Evolutionary conservation across 1,140 invertebrate species (phyloP), one percentile per base, ranked within the genome.

Genomic region (Homarus americanus): DNA sequence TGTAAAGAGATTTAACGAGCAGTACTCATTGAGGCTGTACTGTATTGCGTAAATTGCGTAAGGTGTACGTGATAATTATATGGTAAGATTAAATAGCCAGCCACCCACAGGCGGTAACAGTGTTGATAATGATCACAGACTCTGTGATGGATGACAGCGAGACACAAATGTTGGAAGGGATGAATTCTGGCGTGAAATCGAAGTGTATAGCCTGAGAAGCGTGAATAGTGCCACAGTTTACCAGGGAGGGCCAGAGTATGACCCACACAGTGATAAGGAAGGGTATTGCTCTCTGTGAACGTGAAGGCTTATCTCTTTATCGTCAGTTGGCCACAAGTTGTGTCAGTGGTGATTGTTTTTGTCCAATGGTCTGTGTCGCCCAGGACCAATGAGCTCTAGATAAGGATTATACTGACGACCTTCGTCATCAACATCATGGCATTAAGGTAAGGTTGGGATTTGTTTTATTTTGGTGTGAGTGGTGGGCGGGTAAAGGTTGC

Each of bases 221-320:
- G 1, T 53, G n/a, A 40, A 12, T 24, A 44, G 83, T 73, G 83
- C 72, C 63, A 40, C 83, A 63, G 4, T 24, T 63, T 85, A 40
- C 72, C n/a, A 1, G 40, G 32, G 40, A 49, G 28, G 41, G 63
- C 36, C 69, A 34, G 49, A 75, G 41, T 20, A 75, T 75, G 83
- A 85, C 66, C 66, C 49, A 85, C 36, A 49, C 34, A 15, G 38
- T 49, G 83, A 85, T 85, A 75, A 75, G 69, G 32, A 44, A 85
- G 69, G 83, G 83, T 85, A 53, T 73, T 53, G 83, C 83, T 85
- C 83, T 49, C 69, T 53, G n/a, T 69, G 63, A 69, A 69, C 63
- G 63, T 69, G n/a, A 79, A 28, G 76, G 9, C 76, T 79, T 79
- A 79, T 79, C 72, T n/a, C 44, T n/a, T 75, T 85, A 85, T 85